Evolutionary conservation across 2,113 vertebrate genomes (phyloP).

Genomic region (Ornithorhynchus anatinus): DNA sequence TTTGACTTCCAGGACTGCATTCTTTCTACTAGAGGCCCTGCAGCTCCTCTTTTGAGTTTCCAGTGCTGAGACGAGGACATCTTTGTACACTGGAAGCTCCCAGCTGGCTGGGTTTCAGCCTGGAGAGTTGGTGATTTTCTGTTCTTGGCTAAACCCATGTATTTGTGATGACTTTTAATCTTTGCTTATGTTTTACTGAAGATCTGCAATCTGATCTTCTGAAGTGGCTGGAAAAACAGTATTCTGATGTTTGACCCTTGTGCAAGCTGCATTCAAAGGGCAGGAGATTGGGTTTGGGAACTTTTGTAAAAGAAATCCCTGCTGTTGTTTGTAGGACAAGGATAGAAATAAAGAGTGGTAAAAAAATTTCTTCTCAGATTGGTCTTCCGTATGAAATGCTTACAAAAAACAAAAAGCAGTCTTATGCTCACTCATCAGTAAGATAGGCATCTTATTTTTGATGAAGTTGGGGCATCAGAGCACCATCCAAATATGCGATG

Average conservation of each 20-base stretch:
- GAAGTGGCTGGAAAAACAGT: conserved; percentile 21
- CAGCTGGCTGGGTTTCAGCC: neutral
- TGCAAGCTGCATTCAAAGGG: conserved; percentile 11
- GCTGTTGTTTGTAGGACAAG: neutral
- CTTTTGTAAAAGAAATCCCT: conserved; percentile 24
- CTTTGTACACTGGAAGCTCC: conserved; percentile 42
- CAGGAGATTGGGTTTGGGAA: neutral
- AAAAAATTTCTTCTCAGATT: neutral
- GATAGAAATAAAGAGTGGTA: neutral
- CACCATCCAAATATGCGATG: too few species aligned
- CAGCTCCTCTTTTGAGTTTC: too few species aligned
- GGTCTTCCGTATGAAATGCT: neutral
- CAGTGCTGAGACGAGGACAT: conserved; percentile 52
- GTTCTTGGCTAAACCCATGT: conserved; percentile 49
- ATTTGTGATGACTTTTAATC: conserved; percentile 42
- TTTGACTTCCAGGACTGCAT: too few species aligned
- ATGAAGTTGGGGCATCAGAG: too few species aligned
- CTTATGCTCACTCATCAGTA: too few species aligned
- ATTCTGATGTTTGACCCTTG: neutral
- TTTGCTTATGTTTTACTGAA: conserved; percentile 36
- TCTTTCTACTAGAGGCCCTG: too few species aligned
- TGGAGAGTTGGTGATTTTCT: conserved; percentile 31
- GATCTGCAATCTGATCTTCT: conserved; percentile 31
- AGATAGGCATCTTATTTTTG: too few species aligned
- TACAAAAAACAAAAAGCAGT: neutral